Evolutionary conservation across 2,888 invertebrate genomes (phyloP).

Genomic region (Cataglyphis cursor): DNA sequence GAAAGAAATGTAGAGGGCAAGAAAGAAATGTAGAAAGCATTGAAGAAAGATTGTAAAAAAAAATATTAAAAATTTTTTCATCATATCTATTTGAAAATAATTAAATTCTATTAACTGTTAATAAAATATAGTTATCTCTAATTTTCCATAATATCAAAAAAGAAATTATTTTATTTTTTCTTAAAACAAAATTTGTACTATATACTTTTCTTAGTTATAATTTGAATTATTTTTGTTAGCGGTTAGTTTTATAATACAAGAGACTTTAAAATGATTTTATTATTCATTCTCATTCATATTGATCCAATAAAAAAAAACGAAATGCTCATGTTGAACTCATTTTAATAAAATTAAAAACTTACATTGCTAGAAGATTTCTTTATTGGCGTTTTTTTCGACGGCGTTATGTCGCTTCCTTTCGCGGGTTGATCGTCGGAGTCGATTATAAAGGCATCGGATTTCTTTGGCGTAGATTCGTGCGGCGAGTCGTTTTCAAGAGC

Average conservation of each 20-base stretch:
- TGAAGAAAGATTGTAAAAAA: background rate
- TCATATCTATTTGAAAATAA: background rate
- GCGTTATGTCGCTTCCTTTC: constrained; percentile 65
- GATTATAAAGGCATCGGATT: constrained; percentile 68
- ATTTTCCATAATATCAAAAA: background rate
- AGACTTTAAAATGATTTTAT: background rate
- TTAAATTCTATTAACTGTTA: background rate
- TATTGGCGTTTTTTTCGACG: constrained; percentile 64
- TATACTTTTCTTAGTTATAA: background rate
- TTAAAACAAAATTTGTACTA: background rate
- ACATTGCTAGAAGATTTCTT: constrained; percentile 74
- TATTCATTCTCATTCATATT: background rate
- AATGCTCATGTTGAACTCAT: background rate
- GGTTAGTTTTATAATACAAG: background rate
- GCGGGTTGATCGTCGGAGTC: constrained; percentile 70
- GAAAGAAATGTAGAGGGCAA: background rate
- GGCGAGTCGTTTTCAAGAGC: constrained; percentile 63
- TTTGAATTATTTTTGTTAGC: background rate
- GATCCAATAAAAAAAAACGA: background rate
- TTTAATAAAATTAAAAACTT: constrained; percentile 49
- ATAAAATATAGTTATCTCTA: background rate
- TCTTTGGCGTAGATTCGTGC: constrained; percentile 60
- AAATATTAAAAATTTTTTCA: background rate
- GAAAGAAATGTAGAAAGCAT: background rate
- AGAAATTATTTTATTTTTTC: constrained; percentile 1